Evolutionary conservation across 1,140 invertebrate species (phyloP).

Genomic region (Ceratosolen solmsi): DNA sequence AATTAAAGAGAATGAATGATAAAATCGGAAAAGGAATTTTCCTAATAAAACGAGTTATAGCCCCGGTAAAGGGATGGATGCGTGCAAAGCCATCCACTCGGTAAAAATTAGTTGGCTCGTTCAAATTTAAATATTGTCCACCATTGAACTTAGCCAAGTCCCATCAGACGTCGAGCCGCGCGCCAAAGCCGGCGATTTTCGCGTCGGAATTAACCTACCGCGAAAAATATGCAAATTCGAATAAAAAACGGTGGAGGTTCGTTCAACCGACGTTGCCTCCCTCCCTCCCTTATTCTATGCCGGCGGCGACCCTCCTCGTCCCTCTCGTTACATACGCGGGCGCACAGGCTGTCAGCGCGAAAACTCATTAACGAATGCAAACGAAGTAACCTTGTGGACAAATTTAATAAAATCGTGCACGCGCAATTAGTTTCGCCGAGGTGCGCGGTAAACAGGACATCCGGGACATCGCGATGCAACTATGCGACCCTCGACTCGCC

Average conservation of each 20-base stretch:
- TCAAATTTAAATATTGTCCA: constrained; percentile 46
- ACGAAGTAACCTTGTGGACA: constrained; percentile 69
- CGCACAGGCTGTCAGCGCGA: constrained; percentile 53
- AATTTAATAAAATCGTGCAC: constrained; percentile 72
- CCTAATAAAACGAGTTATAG: neutral
- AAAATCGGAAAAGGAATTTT: neutral
- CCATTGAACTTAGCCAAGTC: constrained; percentile 41
- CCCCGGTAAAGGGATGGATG: too few species aligned
- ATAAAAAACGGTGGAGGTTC: constrained; percentile 39
- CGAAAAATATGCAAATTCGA: constrained; percentile 62
- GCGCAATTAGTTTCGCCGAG: constrained; percentile 66
- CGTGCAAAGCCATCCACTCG: constrained; percentile 8
- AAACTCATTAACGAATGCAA: constrained; percentile 73
- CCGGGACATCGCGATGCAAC: neutral
- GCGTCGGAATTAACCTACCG: constrained; percentile 53
- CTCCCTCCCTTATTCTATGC: neutral
- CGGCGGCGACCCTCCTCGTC: neutral
- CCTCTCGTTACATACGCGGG: constrained; percentile 27
- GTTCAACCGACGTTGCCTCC: too few species aligned
- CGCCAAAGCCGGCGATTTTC: constrained; percentile 51
- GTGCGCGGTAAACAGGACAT: constrained; percentile 60
- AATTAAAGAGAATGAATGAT: neutral
- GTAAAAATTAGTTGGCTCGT: constrained; percentile 40
- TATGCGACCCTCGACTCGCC: neutral
- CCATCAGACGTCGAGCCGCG: neutral